Percentiles rank a stretch among this genome's conserved stretches.
Evolutionary conservation across 1,140 invertebrate species (phyloP).

Genomic region (Danaus plexippus): DNA sequence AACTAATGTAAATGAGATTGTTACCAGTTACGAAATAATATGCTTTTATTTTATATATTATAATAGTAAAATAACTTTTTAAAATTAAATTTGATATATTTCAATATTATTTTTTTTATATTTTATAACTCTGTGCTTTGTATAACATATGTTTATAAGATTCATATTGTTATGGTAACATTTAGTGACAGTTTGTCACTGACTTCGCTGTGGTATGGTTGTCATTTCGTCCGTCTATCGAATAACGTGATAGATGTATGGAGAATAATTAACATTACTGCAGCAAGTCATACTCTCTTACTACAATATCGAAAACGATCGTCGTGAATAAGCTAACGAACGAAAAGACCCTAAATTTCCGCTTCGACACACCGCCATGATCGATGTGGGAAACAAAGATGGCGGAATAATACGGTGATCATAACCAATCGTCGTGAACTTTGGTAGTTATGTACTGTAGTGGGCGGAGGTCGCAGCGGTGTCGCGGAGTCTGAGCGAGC

Average conservation of each 20-base stretch:
- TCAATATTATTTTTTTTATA: no score
- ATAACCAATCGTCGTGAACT: constrained; percentile 59
- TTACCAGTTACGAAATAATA: no score
- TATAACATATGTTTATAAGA: no score
- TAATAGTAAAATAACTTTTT: no score
- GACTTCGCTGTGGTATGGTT: constrained; percentile 67
- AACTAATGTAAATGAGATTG: no score
- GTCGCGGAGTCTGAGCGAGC: constrained; percentile 58
- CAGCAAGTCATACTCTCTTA: constrained; percentile 40
- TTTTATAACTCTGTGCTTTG: no score
- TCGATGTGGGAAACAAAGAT: constrained; percentile 72
- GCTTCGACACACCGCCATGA: constrained; percentile 61
- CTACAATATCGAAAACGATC: constrained; percentile 34
- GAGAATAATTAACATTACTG: constrained; percentile 59
- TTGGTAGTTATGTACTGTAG: constrained; percentile 60
- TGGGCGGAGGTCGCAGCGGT: constrained; percentile 54
- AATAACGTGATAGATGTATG: constrained; percentile 63
- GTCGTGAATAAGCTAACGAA: constrained; percentile 32
- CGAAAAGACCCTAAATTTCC: constrained; percentile 30
- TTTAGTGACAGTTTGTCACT: constrained; percentile 61
- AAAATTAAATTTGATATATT: no score
- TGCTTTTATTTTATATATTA: no score
- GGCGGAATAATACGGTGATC: constrained; percentile 72
- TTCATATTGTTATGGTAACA: constrained; percentile 28
- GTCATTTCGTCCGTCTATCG: constrained; percentile 64